A percentile compares a stretch with the other conserved stretches of the same genome.
These are phyloP conservation scores for Macrochelys suwanniensis DNA, from an alignment of 2,797 vertebrate genomes.

Conservation along the genomic window DNA sequence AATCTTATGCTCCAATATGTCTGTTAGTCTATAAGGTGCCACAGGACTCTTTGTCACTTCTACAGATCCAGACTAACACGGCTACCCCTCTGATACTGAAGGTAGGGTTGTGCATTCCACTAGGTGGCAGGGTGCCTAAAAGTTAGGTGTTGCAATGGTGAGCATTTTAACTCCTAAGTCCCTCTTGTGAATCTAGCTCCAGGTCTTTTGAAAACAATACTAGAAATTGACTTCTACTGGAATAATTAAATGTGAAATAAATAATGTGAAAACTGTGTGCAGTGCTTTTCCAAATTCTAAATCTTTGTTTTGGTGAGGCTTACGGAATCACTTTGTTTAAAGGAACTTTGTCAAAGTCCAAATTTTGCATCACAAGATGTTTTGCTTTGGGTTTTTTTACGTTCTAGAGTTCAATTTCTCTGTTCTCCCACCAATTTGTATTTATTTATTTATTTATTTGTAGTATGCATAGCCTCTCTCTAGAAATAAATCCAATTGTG, in stretches of 20 bases:
- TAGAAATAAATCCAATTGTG: not conserved
- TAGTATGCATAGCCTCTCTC: not conserved
- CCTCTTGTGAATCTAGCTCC: not conserved
- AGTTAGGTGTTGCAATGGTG: not conserved
- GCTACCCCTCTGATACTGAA: not conserved
- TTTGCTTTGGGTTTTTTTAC: not conserved
- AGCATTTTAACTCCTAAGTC: not conserved
- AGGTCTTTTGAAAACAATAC: not conserved
- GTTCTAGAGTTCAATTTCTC: not conserved
- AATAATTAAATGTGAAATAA: rapidly evolving
- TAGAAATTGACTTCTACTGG: not conserved
- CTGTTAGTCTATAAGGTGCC: no score
- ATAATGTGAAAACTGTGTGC: not conserved
- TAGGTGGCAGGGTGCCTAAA: not conserved
- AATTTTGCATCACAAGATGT: not conserved
- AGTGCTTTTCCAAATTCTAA: rapidly evolving
- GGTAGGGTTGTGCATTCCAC: not conserved
- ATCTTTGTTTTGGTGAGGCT: not conserved
- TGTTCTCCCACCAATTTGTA: not conserved
- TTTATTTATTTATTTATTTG: no score
- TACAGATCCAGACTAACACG: no score
- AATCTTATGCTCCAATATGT: no score
- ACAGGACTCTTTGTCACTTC: no score
- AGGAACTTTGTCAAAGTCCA: rapidly evolving
- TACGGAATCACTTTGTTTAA: not conserved